Evolutionary conservation across 2,113 vertebrate genomes (phyloP).

Genomic region (Mastomys natalensis): DNA sequence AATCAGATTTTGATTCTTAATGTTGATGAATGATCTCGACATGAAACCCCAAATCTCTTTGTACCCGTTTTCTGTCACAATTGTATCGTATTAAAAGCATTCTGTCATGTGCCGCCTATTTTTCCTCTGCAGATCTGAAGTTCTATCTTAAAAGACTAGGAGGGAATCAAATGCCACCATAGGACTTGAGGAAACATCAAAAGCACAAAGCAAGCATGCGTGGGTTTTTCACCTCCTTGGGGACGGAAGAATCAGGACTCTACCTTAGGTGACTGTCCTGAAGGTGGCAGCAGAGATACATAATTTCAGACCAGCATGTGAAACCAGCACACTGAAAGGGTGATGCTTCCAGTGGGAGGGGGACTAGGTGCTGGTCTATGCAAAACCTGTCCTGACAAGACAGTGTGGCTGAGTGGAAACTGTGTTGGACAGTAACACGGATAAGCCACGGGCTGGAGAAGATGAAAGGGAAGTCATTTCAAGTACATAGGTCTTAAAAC

Average conservation of each 20-base stretch:
- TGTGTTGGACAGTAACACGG: slow-evolving; percentile 56
- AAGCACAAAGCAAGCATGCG: background rate
- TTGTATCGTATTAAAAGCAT: background rate
- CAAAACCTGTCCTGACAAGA: slow-evolving; percentile 76
- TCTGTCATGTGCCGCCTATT: background rate
- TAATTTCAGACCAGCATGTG: background rate
- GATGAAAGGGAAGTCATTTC: slow-evolving; percentile 70
- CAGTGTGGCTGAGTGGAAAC: slow-evolving; percentile 56
- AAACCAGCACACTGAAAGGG: slow-evolving; percentile 19
- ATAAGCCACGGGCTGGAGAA: slow-evolving; percentile 56
- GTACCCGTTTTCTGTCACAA: background rate
- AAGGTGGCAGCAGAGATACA: slow-evolving; percentile 85
- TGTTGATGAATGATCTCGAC: slow-evolving; percentile 12
- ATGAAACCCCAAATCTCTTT: slow-evolving; percentile 15
- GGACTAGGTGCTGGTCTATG: slow-evolving; percentile 68
- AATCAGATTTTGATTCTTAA: slow-evolving; percentile 31
- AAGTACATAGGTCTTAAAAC: slow-evolving; percentile 60
- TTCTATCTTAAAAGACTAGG: slow-evolving; percentile 32
- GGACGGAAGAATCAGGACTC: background rate
- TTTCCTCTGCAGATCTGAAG: background rate
- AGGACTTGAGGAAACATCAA: slow-evolving; percentile 39
- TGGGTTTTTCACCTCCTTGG: background rate
- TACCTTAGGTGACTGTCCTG: slow-evolving; percentile 48
- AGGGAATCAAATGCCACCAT: slow-evolving; percentile 34
- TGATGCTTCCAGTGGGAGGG: slow-evolving; percentile 48